Percentiles rank a stretch among this genome's conserved stretches.
These are phyloP conservation scores for Antheraea mylitta DNA, from an alignment of 1,140 invertebrate genomes.

Conservation along the genomic window DNA sequence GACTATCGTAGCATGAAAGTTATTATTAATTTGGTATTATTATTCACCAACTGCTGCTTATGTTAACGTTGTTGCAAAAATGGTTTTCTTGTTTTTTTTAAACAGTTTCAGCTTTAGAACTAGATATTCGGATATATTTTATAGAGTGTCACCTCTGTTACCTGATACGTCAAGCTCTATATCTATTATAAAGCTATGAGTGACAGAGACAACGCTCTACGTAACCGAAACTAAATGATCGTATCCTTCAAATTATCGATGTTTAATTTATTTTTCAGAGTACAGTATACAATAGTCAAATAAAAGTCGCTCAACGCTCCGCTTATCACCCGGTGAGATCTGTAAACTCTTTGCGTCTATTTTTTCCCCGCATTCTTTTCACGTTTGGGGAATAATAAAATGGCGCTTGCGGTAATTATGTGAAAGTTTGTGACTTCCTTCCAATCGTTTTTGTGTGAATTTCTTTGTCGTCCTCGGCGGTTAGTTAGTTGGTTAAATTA, in stretches of 20 bases:
- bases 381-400: constrained; percentile 41
- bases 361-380: constrained; percentile 32
- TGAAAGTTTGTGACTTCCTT: constrained; percentile 57
- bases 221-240: too few species aligned
- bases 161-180: too few species aligned
- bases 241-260: not conserved
- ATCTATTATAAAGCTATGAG: too few species aligned
- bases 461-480: constrained; percentile 13
- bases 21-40: too few species aligned
- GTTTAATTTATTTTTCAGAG: not conserved
- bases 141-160: too few species aligned
- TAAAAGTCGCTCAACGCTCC: constrained; percentile 1
- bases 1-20: too few species aligned
- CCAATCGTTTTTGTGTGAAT: constrained; percentile 19
- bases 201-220: too few species aligned
- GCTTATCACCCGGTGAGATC: constrained; percentile 16
- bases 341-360: constrained; percentile 33
- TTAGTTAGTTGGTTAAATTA: constrained; percentile 21
- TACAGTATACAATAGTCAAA: not conserved
- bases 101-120: too few species aligned
- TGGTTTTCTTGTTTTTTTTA: too few species aligned
- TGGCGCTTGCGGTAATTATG: constrained; percentile 44
- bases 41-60: too few species aligned
- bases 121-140: too few species aligned
- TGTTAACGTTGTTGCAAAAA: too few species aligned